Evolutionary conservation across 2,888 invertebrate species (phyloP).

Genomic region (Drosophila setosimentum): DNA sequence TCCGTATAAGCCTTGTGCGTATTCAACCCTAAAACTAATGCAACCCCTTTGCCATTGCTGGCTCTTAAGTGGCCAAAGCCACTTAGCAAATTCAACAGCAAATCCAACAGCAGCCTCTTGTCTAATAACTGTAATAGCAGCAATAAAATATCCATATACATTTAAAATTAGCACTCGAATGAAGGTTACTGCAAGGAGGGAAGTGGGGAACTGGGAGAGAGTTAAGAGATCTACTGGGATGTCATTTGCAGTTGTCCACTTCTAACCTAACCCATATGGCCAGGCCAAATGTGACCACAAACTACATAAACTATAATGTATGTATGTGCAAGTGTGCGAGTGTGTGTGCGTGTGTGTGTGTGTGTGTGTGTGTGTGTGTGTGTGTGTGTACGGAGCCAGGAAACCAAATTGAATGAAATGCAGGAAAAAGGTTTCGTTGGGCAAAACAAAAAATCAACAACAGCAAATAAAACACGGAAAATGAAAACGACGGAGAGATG

Average conservation of each 20-base stretch:
- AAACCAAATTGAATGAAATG: constrained; percentile 75
- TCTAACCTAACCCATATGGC: constrained; percentile 69
- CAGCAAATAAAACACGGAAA: constrained; percentile 32
- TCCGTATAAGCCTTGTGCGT: not conserved
- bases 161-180: constrained; percentile 77
- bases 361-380: constrained; percentile 23
- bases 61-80: constrained; percentile 48
- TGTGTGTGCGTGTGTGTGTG: constrained; percentile 26
- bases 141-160: constrained; percentile 82
- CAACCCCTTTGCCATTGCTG: not conserved
- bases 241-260: constrained; percentile 55
- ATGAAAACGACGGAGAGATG: constrained; percentile 42
- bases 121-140: constrained; percentile 81
- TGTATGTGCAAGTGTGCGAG: constrained; percentile 25
- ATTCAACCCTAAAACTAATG: not conserved
- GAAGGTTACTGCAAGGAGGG: constrained; percentile 3
- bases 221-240: constrained; percentile 45
- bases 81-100: constrained; percentile 65
- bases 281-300: constrained; percentile 77
- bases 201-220: not conserved
- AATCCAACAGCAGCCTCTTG: constrained; percentile 48
- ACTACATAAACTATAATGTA: constrained; percentile 79
- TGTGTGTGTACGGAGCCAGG: constrained; percentile 27
- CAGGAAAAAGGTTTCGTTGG: constrained; percentile 67
- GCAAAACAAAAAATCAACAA: constrained; percentile 28